Conservation (phyloP, 1,140 invertebrate genomes). For the Penaeus indicus region DNA sequence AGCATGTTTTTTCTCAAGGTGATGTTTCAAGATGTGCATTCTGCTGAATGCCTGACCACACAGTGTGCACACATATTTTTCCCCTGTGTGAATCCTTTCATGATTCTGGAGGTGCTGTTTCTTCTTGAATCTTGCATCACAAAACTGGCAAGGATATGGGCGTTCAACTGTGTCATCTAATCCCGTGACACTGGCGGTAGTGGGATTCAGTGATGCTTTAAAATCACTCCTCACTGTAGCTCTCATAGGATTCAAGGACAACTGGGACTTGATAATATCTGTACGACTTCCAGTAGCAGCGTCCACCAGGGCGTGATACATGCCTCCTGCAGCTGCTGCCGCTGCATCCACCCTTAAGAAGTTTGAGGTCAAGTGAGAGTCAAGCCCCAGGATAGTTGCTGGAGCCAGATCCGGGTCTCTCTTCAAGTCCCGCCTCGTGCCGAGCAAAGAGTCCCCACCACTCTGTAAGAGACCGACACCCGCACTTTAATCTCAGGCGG, state of each 20-base stretch:
- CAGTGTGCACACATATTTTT: conserved; percentile 70
- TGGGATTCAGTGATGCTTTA: conserved; percentile 31
- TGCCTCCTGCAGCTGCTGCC: conserved; percentile 42
- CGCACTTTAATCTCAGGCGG: conserved; percentile 59
- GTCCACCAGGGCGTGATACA: conserved; percentile 57
- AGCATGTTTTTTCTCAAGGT: conserved; percentile 62
- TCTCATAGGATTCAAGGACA: conserved; percentile 11
- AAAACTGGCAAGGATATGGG: conserved; percentile 77
- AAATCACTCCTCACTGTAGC: conserved; percentile 18
- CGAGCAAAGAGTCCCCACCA: conserved; percentile 51
- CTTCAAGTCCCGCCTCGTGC: conserved; percentile 53
- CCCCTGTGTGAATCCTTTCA: conserved; percentile 78
- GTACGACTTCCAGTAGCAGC: conserved; percentile 30
- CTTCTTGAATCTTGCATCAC: conserved; percentile 77
- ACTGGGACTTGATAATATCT: conserved; percentile 39
- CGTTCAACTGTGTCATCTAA: conserved; percentile 69
- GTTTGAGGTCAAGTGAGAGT: conserved; percentile 55
- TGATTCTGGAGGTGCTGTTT: conserved; percentile 81
- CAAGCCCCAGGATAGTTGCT: conserved; percentile 41
- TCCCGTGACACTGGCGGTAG: not conserved
- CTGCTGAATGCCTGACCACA: conserved; percentile 66
- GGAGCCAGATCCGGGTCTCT: conserved; percentile 52
- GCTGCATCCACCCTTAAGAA: conserved; percentile 42
- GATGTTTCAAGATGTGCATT: conserved; percentile 66
- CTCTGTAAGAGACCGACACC: conserved; percentile 63